phyloP scores from a whole-genome alignment of 2,888 invertebrate species.

The Clivina fossor region DNA sequence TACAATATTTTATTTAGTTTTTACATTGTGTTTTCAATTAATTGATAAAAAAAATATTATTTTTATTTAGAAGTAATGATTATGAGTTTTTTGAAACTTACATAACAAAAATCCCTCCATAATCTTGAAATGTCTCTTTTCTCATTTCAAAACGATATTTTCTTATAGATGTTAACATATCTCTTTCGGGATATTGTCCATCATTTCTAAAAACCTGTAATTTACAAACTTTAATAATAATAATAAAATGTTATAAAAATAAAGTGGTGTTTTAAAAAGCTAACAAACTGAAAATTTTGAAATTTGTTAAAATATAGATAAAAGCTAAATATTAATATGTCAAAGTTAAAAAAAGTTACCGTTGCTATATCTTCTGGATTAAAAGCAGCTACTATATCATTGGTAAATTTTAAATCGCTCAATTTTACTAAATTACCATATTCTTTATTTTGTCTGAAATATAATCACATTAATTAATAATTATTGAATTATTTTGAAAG shows the following conservation, averaged over 20 bases:
- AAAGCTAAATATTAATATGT: slow-evolving; percentile 2
- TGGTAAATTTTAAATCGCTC: slow-evolving; percentile 44
- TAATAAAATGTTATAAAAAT: not conserved
- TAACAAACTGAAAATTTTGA: not conserved
- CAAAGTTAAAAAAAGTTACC: slow-evolving; percentile 12
- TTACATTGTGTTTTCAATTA: not conserved
- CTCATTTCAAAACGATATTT: slow-evolving; percentile 52
- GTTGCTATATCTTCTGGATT: slow-evolving; percentile 55
- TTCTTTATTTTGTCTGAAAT: slow-evolving; percentile 38
- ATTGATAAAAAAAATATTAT: not conserved
- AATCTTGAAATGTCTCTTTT: slow-evolving; percentile 50
- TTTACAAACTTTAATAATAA: not conserved
- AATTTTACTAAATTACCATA: slow-evolving; percentile 52
- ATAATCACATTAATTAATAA: too few species aligned
- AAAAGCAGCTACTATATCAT: slow-evolving; percentile 48
- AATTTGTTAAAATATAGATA: not conserved
- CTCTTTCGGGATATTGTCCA: slow-evolving; percentile 52
- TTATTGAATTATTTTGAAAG: too few species aligned
- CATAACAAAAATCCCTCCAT: slow-evolving; percentile 50
- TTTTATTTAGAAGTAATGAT: not conserved
- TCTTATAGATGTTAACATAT: slow-evolving; percentile 51
- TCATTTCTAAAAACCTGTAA: slow-evolving; percentile 52
- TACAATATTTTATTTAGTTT: slow-evolving; percentile 1
- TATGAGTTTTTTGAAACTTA: slow-evolving; percentile 37
- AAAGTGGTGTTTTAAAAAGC: not conserved